These are phyloP conservation scores for Sinocyclocheilus anshuiensis DNA, from an alignment of 2,113 vertebrate genomes.

Conservation along the genomic window DNA sequence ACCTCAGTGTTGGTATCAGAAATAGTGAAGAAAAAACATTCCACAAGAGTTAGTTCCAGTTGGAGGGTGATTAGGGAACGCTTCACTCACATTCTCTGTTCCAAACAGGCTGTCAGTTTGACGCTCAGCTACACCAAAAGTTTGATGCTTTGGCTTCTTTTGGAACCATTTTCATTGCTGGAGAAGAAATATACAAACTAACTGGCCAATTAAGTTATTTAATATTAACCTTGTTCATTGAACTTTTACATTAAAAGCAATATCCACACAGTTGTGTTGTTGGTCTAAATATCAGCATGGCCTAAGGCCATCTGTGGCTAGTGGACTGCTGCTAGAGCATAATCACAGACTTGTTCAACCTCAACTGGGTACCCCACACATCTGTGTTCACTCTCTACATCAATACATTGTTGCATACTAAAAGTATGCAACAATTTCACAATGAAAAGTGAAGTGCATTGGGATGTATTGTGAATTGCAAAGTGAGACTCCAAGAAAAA, in stretches of 20 bases:
- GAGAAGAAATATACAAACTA: not conserved
- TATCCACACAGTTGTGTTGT: not conserved
- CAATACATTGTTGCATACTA: too few species aligned
- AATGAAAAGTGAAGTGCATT: not conserved
- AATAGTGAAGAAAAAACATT: not conserved
- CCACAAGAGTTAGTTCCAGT: not conserved
- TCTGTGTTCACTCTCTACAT: too few species aligned
- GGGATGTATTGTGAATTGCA: too few species aligned
- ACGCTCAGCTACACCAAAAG: not conserved
- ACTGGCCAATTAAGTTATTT: not conserved
- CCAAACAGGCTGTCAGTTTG: not conserved
- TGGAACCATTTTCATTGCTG: not conserved
- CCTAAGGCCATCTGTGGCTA: not conserved
- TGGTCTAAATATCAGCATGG: slow-evolving; percentile 4
- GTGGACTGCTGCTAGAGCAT: not conserved
- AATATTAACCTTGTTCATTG: not conserved
- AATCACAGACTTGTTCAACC: not conserved
- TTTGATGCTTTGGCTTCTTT: not conserved
- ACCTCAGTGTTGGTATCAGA: not conserved
- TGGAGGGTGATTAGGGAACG: not conserved
- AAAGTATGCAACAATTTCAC: too few species aligned
- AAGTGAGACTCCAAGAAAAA: too few species aligned
- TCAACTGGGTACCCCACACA: too few species aligned
- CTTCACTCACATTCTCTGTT: not conserved
- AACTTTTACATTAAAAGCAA: not conserved